Evolutionary conservation across 2,888 invertebrate species (phyloP), one percentile per base, ranked within the genome.

Genomic region (Sthenelais limicola): DNA sequence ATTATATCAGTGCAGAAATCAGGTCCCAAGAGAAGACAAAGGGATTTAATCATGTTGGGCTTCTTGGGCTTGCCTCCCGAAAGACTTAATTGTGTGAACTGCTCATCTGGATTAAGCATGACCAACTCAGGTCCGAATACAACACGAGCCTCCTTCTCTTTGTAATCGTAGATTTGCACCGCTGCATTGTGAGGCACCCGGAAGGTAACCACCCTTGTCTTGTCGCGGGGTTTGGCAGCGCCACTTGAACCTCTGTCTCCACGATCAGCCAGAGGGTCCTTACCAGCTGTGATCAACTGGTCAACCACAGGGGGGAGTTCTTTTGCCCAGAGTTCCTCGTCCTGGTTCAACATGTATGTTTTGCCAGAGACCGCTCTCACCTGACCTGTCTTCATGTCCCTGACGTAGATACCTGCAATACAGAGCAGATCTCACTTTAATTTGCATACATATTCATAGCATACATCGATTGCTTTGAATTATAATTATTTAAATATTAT

Each of bases 71-170:
- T 89, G 5, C 89, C 89, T 15, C 89, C 90, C 9, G 89, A 89
- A 66, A 90, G 77, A 73, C 87, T 86, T 28, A 90, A 83, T 80
- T 89, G 89, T 1, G 90, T 90, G 80, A 90, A 90, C 80, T 90
- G 89, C 76, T 90, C 90, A 77, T 90, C 89, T 1, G 90, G 90
- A 5, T 86, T 86, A 35, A 90, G 80, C 89, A 90, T 89, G 12
- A 90, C 89, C 74, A 89, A 82, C 73, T 90, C 90, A n/a, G 90
- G 90, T 3, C 90, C 90, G 82, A 89, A 90, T 18, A 89, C 82
- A 71, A 90, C 89, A 72, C 89, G 49, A 12, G 89, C 89, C 80
- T 86, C 88, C 80, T 90, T 90, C 73, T 88, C 87, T 77, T 90
- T 90, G 80, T 89, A 90, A 78, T 90, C 90, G 80, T 90, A 90